A percentile compares a stretch with the other conserved stretches of the same genome.
phyloP scores from a whole-genome alignment of 1,140 invertebrate genomes.

The Arion vulgaris region DNA sequence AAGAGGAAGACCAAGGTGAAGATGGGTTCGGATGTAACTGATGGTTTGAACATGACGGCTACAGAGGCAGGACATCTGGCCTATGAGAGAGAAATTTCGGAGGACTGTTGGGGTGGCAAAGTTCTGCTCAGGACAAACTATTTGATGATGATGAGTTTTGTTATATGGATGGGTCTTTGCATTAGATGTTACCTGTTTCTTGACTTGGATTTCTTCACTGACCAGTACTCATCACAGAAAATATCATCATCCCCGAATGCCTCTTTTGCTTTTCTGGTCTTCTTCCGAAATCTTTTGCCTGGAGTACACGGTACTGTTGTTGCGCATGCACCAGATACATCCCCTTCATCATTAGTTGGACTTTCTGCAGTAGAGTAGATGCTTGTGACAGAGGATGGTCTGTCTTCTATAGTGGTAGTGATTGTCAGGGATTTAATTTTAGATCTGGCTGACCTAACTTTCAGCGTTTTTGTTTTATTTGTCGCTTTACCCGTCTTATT shows the following conservation, averaged over 20 bases:
- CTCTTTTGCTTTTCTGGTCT: constrained; percentile 28
- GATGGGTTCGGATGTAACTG: too few relatives aligned
- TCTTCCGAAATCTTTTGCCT: constrained; percentile 28
- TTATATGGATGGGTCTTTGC: too few relatives aligned
- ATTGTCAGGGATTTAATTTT: background rate
- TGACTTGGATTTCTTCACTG: constrained; percentile 27
- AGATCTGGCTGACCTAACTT: background rate
- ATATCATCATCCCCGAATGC: constrained; percentile 25
- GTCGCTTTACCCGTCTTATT: background rate
- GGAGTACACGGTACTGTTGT: background rate
- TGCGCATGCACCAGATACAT: background rate
- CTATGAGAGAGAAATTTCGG: too few relatives aligned
- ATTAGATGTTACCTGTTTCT: constrained; percentile 30
- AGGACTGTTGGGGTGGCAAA: too few relatives aligned
- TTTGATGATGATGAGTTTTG: too few relatives aligned
- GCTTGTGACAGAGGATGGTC: background rate
- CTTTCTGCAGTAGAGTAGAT: background rate
- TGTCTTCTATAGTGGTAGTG: background rate
- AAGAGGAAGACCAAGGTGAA: too few relatives aligned
- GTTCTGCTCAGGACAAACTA: too few relatives aligned
- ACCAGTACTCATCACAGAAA: constrained; percentile 24
- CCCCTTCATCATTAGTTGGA: background rate
- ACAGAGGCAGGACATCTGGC: too few relatives aligned
- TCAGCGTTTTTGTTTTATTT: background rate
- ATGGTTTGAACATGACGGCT: too few relatives aligned